Evolutionary conservation across 2,888 invertebrate species (phyloP).

Genomic region (Dione vanillae): DNA sequence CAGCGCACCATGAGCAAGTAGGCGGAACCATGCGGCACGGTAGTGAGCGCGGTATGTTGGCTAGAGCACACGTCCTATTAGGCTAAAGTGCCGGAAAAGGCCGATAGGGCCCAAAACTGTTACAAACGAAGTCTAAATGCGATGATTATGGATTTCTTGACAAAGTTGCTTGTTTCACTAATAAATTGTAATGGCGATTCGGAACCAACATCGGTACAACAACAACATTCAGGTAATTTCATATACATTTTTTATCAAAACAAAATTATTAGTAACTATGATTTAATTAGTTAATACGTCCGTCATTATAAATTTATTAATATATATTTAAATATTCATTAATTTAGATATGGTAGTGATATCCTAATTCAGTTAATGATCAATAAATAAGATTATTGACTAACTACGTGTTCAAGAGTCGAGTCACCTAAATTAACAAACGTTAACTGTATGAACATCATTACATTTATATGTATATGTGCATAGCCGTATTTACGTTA

Average conservation of each 20-base stretch:
- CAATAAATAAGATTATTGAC: not conserved
- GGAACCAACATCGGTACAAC: conserved; percentile 12
- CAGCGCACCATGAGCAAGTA: conserved; percentile 29
- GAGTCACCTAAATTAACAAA: not conserved
- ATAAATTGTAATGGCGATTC: conserved; percentile 38
- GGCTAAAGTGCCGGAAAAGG: conserved; percentile 34
- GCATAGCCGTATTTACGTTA: too few species aligned
- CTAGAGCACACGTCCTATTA: conserved; percentile 37
- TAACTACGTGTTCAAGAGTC: not conserved
- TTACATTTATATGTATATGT: not conserved
- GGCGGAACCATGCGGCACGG: conserved; percentile 28
- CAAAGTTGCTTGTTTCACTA: conserved; percentile 37
- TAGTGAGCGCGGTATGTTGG: conserved; percentile 43
- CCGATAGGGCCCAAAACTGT: conserved; percentile 9
- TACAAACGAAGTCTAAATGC: not conserved
- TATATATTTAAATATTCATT: conserved; percentile 1
- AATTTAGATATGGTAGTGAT: not conserved
- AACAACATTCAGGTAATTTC: conserved; percentile 27
- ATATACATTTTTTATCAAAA: not conserved
- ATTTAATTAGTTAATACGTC: not conserved
- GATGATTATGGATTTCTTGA: conserved; percentile 33
- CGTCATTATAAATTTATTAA: conserved; percentile 1
- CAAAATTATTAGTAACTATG: not conserved
- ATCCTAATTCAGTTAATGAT: not conserved
- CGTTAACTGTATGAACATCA: not conserved